Base-by-base conservation (phyloP, 2,113 vertebrate genomes). In the Bambusicola thoracicus region DNA sequence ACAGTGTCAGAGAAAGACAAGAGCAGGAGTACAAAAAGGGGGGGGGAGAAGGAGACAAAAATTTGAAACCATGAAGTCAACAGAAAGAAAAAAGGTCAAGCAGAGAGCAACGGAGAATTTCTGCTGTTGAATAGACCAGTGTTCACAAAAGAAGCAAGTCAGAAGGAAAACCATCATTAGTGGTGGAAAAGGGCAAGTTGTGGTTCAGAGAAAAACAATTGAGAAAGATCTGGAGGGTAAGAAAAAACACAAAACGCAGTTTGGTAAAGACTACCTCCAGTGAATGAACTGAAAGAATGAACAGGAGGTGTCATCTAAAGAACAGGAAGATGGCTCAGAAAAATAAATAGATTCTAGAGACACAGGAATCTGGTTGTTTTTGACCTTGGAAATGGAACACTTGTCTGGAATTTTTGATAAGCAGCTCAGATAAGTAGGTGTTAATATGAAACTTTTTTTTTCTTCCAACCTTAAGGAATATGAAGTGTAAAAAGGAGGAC, bases 141-240 rank as follows among this genome's bases (percentile, higher is more conserved):
- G 81, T 85, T 95, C 95, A 96, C 95, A 96, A 96, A 94, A 94
- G 92, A 68, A 96, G 87, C 85, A 95, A 96, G 89, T 93, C 91
- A 95, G 86, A 24, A 87, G 78, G 78, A 80, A 92, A 93, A 70
- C 84, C 81, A 93, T 91, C 87, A 93, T 94, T 95, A 96, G 89
- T 74, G 85, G 81, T 89, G 38, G 89, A 95, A 95, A 93, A 95
- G 89, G 95, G 91, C 87, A 92, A 96, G 84, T 62, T 88, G 92
- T 88, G 93, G 92, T 95, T 96, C 93, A 96, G 61, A 81, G 88
- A 78, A 70, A 94, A 95, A 96, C 93, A 92, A 95, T 40, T 79
- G 75, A 96, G 84, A 80, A 94, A 87, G 91, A 85, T 74, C 67
- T 49, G 76, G 76, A 44, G 34, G 38, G 38, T 2, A 49, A 38